A percentile compares a stretch with the other conserved stretches of the same genome.
Evolutionary conservation across 2,797 vertebrate genomes (phyloP).

Genomic region (Geotrypetes seraphini): DNA sequence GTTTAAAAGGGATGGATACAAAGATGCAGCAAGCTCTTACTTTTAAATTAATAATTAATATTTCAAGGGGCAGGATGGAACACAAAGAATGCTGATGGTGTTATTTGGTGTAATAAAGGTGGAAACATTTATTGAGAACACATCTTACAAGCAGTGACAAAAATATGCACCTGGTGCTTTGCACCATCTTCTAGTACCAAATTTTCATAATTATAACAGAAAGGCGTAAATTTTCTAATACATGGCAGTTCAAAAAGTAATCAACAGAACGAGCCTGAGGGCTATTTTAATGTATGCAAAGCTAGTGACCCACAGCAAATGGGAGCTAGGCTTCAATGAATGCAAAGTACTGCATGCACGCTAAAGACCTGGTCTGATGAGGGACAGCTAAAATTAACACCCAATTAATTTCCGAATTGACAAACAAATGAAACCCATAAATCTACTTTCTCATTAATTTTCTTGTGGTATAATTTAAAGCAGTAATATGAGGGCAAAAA

Average conservation of each 20-base stretch:
- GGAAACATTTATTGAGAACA: conserved; percentile 16
- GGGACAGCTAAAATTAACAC: conserved; percentile 98
- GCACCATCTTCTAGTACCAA: conserved; percentile 65
- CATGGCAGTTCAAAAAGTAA: conserved; percentile 92
- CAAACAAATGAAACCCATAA: conserved; percentile 99
- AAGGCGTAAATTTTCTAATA: conserved; percentile 87
- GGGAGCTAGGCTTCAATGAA: conserved; percentile 82
- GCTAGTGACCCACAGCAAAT: conserved; percentile 95
- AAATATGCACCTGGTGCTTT: conserved; percentile 18
- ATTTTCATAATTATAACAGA: conserved; percentile 92
- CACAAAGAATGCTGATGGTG: conserved; percentile 23
- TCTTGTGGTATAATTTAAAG: conserved; percentile 90
- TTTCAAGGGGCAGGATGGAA: conserved; percentile 17
- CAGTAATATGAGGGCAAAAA: conserved; percentile 82
- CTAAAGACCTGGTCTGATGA: conserved; percentile 84
- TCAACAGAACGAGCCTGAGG: conserved; percentile 90
- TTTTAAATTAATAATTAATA: conserved; percentile 23
- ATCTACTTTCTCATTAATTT: conserved; percentile 99
- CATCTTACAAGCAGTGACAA: conserved; percentile 6
- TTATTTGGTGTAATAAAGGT: conserved; percentile 30
- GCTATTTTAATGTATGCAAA: conserved; percentile 96
- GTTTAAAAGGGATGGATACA: too few relatives aligned
- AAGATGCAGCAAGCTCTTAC: conserved; percentile 24
- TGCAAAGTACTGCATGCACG: conserved; percentile 81
- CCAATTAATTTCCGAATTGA: conserved; percentile 99